Base-by-base conservation (phyloP, 2,888 invertebrate genomes). In the Tetheella fluctuosa region DNA sequence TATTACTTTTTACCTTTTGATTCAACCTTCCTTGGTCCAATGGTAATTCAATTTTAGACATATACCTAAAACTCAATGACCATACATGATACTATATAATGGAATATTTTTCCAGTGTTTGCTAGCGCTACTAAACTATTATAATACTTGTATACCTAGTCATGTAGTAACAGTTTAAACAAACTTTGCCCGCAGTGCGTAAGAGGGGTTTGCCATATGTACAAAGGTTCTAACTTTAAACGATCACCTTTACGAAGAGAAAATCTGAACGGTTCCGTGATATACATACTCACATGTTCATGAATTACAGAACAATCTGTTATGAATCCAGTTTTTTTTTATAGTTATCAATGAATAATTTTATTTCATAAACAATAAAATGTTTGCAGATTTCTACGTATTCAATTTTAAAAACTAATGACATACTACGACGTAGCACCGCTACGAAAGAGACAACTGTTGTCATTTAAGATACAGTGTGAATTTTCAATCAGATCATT, bases 141-240 rank as follows among this genome's bases (percentile, higher is more conserved):
- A 42, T 7, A 17, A 2, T 39, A 39, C 34, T 34, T 34, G 39
- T n/a, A n/a, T n/a, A n/a, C n/a, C n/a, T n/a, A n/a, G n/a, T 42
- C 8, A 8, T 20, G 20, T 10, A 42, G 0, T 17, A 20, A 48
- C 48, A 48, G 20, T 48, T 20, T 48, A 53, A 23, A 52, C 53
- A n/a, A 20, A 12, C 30, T 52, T 59, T 52, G 23, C 53, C 76
- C 77, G 81, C 76, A 77, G 70, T 80, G 80, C 81, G 81, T 79
- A 79, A 69, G 70, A 73, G 69, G 64, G 67, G 71, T 73, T 67
- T 69, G 68, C 63, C 61, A 57, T 70, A 61, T 62, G 58, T 70
- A 69, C 69, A 64, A 70, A 71, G 70, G 65, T 71, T 70, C 72
- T 70, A 30, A 30, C 30, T 8, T 30, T 28, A 72, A 72, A 75